A percentile compares a stretch with the other conserved stretches of the same genome.
phyloP scores from a whole-genome alignment of 2,113 vertebrate species.

The Silurus meridionalis region DNA sequence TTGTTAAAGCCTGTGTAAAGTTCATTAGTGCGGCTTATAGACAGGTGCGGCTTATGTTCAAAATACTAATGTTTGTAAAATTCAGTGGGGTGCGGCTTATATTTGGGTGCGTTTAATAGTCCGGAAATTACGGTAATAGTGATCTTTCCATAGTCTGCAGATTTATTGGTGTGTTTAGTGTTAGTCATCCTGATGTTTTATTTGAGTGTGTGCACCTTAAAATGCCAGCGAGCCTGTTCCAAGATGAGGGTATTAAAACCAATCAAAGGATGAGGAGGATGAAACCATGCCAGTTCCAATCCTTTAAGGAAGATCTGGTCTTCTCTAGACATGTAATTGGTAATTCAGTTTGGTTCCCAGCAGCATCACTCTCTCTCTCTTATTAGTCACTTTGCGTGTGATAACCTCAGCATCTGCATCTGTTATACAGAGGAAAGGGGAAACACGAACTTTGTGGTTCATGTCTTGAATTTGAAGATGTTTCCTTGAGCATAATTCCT shows the following conservation, averaged over 20 bases:
- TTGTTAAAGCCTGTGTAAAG: no score
- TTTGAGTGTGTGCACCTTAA: background rate
- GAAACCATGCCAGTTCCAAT: background rate
- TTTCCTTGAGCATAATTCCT: background rate
- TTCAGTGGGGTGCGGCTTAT: no score
- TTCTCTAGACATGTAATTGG: background rate
- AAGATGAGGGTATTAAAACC: background rate
- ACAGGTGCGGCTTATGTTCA: no score
- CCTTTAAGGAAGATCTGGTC: constrained; percentile 4
- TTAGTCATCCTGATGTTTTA: constrained; percentile 42
- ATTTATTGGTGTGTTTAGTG: constrained; percentile 23
- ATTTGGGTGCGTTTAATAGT: no score
- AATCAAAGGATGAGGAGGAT: background rate
- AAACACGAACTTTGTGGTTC: background rate
- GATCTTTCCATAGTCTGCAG: constrained; percentile 20
- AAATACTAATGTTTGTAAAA: no score
- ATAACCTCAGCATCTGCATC: background rate
- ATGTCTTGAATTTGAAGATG: background rate
- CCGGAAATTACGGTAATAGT: background rate
- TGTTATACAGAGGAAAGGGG: background rate
- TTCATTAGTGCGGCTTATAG: no score
- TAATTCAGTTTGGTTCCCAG: background rate
- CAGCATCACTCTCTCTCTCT: background rate
- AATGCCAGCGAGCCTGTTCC: background rate
- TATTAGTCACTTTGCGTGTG: background rate